Evolutionary conservation across 1,140 invertebrate species (phyloP), one percentile per base, ranked within the genome.

Genomic region (Callitettix versicolor): DNA sequence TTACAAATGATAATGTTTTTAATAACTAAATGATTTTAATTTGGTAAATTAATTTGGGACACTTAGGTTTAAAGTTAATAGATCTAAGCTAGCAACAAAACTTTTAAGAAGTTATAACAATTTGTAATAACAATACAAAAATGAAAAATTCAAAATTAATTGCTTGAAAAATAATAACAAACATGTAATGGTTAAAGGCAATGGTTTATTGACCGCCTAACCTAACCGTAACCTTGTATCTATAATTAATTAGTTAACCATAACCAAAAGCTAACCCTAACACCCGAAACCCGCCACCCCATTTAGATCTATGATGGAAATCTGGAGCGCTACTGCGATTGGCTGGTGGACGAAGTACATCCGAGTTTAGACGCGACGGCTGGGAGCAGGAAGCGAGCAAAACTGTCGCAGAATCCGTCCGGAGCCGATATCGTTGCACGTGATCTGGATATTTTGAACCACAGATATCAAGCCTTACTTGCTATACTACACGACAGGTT

Each of bases 281-380:
- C 46, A 12, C 46, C 33, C 43, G 54, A 67, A 68, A 61, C 26
- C 26, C 26, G 9, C 26, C 26, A 30, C 26, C 26, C 26, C 26
- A 59, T 57, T 57, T 81, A 93, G 89, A 92, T 91, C 67, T 91
- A 93, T 75, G 86, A 91, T 66, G 80, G 84, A 65, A 77, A 83
- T 65, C 83, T 95, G 68, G 83, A 88, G 71, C 84, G 87, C 57
- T 98, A 91, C 74, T 79, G 84, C 61, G 91, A 95, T 64, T 86
- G 82, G 72, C 73, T 94, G 48, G 79, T 95, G 65, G 86, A 91
- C 68, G 88, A 91, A 61, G 78, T 86, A 22, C 89, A 91, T 66
- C 90, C 88, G 3, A 87, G 84, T 57, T 68, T 89, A 63, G 87
- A 90, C 70, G 81, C 76, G 17, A 74, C 71, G 21, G 68, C 73